Evolutionary conservation across 92 coral and sea anemone genomes (phyloP).

Genomic region (Nematostella vectensis): DNA sequence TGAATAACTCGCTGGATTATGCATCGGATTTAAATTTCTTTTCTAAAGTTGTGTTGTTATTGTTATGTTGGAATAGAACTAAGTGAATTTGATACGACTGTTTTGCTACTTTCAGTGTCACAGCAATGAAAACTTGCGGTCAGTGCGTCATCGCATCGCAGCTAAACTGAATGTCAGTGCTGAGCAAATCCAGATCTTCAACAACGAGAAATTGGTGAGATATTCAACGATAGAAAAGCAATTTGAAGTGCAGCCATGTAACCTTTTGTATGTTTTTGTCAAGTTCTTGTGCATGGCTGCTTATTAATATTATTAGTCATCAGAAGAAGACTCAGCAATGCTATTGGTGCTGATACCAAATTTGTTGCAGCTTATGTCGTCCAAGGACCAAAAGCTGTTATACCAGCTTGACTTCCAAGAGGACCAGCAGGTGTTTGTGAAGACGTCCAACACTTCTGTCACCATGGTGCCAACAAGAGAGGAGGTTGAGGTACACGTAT

Average conservation of each 20-base stretch:
- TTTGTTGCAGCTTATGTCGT: conserved; percentile 71
- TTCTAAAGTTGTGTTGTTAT: background rate
- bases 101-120: conserved; percentile 46
- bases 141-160: conserved; percentile 66
- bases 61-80: background rate
- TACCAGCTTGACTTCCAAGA: conserved; percentile 82
- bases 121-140: conserved; percentile 68
- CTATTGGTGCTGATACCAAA: no score
- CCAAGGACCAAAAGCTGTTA: conserved; percentile 74
- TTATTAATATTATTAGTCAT: no score
- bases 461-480: conserved; percentile 73
- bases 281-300: no score
- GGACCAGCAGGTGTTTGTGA: conserved; percentile 65
- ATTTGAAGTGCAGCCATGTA: background rate
- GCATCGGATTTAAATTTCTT: background rate
- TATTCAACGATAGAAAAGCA: no score
- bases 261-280: no score
- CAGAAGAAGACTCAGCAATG: no score
- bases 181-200: conserved; percentile 71
- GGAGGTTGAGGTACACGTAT: conserved; percentile 65
- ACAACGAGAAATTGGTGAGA: conserved; percentile 67
- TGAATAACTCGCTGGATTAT: background rate
- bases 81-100: no score
- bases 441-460: conserved; percentile 59
- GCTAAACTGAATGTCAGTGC: conserved; percentile 51